Evolutionary conservation across 1,140 invertebrate genomes (phyloP), one percentile per base, ranked within the genome.

Genomic region (Lucilia sericata): DNA sequence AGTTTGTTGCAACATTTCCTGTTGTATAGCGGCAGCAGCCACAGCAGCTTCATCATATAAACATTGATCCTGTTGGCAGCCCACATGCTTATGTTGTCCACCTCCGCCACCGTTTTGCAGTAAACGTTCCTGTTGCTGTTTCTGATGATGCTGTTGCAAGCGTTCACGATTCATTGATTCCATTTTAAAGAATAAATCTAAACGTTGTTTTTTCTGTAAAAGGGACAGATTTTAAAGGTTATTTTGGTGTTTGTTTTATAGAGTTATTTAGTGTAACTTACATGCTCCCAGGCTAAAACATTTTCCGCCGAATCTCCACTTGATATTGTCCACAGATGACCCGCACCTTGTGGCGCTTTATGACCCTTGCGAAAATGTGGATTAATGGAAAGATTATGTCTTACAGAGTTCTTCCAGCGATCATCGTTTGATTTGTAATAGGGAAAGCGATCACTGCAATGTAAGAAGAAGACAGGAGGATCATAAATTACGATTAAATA

Each of bases 341-440:
- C 96, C 2, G 96, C 96, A 12, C 96, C 96, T 84, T 96, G 95
- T 0, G 95, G 93, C 0, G 96, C 95, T 87, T 97, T 96, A 0
- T 94, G 94, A 0, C 96, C 96, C 90, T 97, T 97, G 4, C 96
- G 93, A 88, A 97, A 97, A 89, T 97, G 96, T 0, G 96, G 96
- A 91, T 97, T 97, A 88, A 97, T 97, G 2, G 96, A 97, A 17
- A 97, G 91, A 91, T 97, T 97, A 89, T 97, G 96, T 83, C 96
- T 92, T 0, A 97, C 96, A 0, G 96, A 97, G 90, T 97, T 97
- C 89, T 97, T 97, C 96, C 96, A 97, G 85, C 96, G 93, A 86
- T 97, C 96, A 85, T 97, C 96, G 86, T 96, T 95, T 51, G 95
- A 94, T 88, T 96, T 96, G 91, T 96, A 97, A 87, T 94, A 97